Evolutionary conservation across 1,140 invertebrate genomes (phyloP).

Genomic region (Pseudomyrmex cubaensis): DNA sequence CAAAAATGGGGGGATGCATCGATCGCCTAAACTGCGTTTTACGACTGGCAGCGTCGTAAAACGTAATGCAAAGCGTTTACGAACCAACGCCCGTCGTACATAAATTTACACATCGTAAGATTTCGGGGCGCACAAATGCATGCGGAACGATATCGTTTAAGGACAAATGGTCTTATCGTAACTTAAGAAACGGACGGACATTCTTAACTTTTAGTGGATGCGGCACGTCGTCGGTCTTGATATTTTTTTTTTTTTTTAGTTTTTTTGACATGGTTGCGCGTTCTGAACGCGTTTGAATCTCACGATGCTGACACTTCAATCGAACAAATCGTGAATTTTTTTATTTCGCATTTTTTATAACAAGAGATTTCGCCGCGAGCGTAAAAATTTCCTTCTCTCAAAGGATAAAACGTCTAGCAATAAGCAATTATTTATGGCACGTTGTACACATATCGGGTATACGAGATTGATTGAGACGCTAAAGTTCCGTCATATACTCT

Average conservation of each 20-base stretch:
- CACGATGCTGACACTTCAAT: too few species aligned
- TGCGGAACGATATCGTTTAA: conserved; percentile 34
- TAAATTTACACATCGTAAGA: conserved; percentile 68
- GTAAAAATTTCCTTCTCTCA: background rate
- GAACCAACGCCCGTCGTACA: conserved; percentile 47
- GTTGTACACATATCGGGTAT: conserved; percentile 23
- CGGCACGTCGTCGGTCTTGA: background rate
- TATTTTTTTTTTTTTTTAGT: background rate
- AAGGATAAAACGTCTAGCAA: background rate
- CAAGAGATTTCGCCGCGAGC: background rate
- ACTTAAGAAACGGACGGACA: conserved; percentile 1
- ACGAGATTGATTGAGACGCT: conserved; percentile 45
- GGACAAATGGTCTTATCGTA: background rate
- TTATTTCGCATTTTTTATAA: background rate
- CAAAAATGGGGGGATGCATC: conserved; percentile 62
- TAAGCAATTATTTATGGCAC: conserved; percentile 16
- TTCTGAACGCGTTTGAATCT: too few species aligned
- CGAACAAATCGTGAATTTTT: too few species aligned
- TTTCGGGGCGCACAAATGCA: conserved; percentile 41
- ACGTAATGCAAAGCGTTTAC: conserved; percentile 68
- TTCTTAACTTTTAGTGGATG: background rate
- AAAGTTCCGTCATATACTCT: conserved; percentile 61
- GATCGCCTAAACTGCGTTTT: conserved; percentile 66
- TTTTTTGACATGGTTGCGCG: too few species aligned
- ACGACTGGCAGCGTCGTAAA: conserved; percentile 67